These are phyloP conservation scores for Cristatella mucedo DNA, from an alignment of 2,888 invertebrate genomes.

Conservation along the genomic window DNA sequence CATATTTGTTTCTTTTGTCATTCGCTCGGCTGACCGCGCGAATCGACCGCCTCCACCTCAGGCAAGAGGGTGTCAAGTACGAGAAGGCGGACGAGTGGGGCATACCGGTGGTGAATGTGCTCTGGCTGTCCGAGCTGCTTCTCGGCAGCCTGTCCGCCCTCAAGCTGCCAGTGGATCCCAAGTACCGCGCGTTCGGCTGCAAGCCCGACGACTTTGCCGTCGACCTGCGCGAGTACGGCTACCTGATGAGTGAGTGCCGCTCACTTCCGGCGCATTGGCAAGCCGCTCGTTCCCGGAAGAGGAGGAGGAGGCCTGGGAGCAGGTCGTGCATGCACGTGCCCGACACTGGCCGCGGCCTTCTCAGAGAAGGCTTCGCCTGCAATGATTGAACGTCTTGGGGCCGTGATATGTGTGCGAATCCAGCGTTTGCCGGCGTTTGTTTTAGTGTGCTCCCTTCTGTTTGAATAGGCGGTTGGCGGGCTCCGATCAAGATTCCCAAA, in stretches of 20 bases:
- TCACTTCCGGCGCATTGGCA: too few species aligned
- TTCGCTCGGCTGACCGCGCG: too few species aligned
- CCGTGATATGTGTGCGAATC: slow-evolving; percentile 2
- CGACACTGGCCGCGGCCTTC: too few species aligned
- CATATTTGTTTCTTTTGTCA: too few species aligned
- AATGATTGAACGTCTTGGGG: slow-evolving; percentile 8
- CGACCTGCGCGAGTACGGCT: slow-evolving; percentile 55
- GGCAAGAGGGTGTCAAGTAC: slow-evolving; percentile 71
- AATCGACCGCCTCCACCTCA: slow-evolving; percentile 38
- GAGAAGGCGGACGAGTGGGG: slow-evolving; percentile 78
- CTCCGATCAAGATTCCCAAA: slow-evolving; percentile 54
- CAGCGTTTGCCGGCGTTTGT: slow-evolving; percentile 2
- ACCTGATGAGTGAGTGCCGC: slow-evolving; percentile 74
- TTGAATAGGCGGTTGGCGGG: slow-evolving; percentile 70
- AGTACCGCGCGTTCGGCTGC: slow-evolving; percentile 76
- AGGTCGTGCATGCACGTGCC: too few species aligned
- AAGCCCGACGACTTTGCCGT: slow-evolving; percentile 40
- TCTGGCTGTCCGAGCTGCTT: slow-evolving; percentile 80
- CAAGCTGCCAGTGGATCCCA: slow-evolving; percentile 26
- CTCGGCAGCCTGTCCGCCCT: slow-evolving; percentile 70
- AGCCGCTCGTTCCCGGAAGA: too few species aligned
- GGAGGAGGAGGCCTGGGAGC: too few species aligned
- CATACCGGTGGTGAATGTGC: slow-evolving; percentile 73
- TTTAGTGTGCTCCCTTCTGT: slow-evolving; percentile 10
- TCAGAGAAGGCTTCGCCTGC: too few species aligned